phyloP scores from a whole-genome alignment of 2,797 vertebrate genomes.

The Bradypodion pumilum region DNA sequence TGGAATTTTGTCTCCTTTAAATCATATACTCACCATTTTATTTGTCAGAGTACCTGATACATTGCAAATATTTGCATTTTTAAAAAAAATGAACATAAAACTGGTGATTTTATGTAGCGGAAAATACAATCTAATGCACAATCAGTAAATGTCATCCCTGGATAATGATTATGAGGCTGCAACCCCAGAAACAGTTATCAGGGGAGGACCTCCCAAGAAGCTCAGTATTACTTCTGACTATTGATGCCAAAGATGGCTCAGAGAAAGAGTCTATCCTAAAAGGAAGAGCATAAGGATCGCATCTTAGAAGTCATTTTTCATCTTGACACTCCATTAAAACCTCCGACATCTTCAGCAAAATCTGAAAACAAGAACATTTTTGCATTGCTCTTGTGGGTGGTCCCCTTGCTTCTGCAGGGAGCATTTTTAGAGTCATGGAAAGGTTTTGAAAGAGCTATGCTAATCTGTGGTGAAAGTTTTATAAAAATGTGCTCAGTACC shows the following conservation, averaged over 20 bases:
- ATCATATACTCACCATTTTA: neutral
- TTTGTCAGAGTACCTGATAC: neutral
- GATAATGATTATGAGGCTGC: neutral
- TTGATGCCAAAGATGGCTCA: neutral
- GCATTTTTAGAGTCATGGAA: neutral
- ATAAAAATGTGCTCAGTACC: neutral
- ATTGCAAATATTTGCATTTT: neutral
- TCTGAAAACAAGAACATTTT: constrained; percentile 16
- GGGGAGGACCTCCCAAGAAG: neutral
- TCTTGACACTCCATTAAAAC: neutral
- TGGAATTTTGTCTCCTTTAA: too few species aligned
- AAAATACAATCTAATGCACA: neutral
- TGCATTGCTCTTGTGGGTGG: neutral
- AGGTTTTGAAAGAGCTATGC: neutral
- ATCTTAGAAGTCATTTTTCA: neutral
- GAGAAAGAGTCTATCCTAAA: neutral
- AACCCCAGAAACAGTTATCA: neutral
- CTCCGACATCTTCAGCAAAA: neutral
- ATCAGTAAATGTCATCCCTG: neutral
- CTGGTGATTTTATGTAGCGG: neutral
- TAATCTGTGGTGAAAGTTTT: neutral
- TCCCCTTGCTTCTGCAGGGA: constrained; percentile 12
- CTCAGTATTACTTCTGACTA: neutral
- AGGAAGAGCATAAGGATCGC: neutral
- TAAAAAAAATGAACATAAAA: neutral